Conservation (phyloP, 2,113 vertebrate species). For the Isurus oxyrinchus region DNA sequence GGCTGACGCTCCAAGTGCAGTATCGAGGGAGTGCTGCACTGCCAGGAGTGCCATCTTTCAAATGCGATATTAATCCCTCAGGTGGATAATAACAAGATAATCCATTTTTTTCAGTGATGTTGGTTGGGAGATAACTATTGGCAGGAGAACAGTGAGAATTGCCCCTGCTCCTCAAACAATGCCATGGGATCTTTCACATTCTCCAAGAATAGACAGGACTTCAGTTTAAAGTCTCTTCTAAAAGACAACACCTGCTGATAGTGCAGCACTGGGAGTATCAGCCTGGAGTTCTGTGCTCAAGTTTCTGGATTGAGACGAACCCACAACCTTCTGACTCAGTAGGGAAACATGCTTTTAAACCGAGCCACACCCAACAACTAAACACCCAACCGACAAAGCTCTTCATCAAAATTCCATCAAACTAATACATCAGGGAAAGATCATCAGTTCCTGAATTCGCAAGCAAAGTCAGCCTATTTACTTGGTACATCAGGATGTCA, state of each 20-base stretch:
- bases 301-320: background rate
- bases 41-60: background rate
- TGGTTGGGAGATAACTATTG: background rate
- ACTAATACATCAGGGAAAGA: background rate
- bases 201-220: background rate
- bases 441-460: background rate
- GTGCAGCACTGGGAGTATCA: background rate
- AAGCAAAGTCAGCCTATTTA: background rate
- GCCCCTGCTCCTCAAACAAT: background rate
- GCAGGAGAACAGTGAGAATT: too few species aligned
- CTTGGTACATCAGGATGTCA: background rate
- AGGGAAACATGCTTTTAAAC: background rate
- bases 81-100: background rate
- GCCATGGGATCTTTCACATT: background rate
- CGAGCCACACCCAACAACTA: background rate
- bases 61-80: background rate
- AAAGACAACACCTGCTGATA: background rate
- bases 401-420: background rate
- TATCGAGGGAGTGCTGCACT: background rate
- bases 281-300: background rate
- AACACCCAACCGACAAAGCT: background rate
- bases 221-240: background rate
- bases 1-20: too few species aligned
- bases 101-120: background rate
- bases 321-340: background rate